Evolutionary conservation across 2,888 invertebrate genomes (phyloP).

Genomic region (Chamaedrilus cognettii): DNA sequence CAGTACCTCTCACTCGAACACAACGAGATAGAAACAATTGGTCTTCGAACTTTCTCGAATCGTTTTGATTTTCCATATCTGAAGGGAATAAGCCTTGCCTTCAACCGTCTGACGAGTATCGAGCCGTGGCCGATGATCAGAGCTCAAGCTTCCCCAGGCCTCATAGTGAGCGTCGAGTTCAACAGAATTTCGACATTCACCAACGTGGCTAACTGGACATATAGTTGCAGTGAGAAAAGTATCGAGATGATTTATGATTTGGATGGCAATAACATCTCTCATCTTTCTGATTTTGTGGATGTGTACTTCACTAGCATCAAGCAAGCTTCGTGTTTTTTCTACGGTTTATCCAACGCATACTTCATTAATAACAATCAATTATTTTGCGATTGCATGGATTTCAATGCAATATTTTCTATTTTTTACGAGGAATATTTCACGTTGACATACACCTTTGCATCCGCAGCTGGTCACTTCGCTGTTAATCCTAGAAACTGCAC

Average conservation of each 20-base stretch:
- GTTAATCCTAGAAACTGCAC: not conserved
- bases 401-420: no score
- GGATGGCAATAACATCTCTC: not conserved
- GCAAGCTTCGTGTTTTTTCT: not conserved
- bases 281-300: not conserved
- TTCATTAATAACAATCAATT: not conserved
- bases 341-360: not conserved
- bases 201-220: not conserved
- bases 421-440: no score
- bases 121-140: not conserved
- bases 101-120: not conserved
- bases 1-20: not conserved
- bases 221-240: not conserved
- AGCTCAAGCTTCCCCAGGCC: not conserved
- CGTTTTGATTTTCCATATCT: not conserved
- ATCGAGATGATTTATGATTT: no score
- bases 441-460: not conserved
- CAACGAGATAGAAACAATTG: not conserved
- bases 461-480: no score
- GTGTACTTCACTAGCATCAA: not conserved
- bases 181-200: not conserved
- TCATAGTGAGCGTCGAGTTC: not conserved
- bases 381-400: not conserved
- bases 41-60: not conserved
- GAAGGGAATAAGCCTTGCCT: not conserved